These are phyloP conservation scores for Phoenicopterus ruber DNA, from an alignment of 2,113 vertebrate species.

Conservation along the genomic window DNA sequence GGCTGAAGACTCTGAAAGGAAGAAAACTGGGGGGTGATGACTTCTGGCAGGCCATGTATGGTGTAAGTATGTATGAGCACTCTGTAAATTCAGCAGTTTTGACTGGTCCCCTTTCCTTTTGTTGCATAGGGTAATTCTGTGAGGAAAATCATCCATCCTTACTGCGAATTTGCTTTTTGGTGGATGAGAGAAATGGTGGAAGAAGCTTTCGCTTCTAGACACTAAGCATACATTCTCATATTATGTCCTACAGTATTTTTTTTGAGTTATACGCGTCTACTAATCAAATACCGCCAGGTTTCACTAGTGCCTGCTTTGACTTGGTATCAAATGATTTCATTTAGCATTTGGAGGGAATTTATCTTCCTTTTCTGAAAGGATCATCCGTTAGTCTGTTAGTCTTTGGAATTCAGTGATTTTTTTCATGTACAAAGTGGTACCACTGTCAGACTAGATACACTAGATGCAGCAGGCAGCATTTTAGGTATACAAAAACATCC, in stretches of 20 bases:
- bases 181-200: neutral
- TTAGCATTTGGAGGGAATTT: neutral
- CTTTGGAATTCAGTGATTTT: neutral
- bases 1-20: neutral
- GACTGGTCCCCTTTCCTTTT: neutral
- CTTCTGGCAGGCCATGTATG: fast-evolving
- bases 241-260: neutral
- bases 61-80: neutral
- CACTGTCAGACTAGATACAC: neutral
- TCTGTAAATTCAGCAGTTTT: neutral
- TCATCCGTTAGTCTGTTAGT: neutral
- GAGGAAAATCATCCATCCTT: neutral
- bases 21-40: fast-evolving
- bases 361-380: neutral
- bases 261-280: neutral
- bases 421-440: neutral
- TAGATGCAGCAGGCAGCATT: neutral
- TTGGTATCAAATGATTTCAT: neutral
- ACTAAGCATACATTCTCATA: neutral
- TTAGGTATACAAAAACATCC: neutral
- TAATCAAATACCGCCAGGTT: neutral
- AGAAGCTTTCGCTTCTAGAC: neutral
- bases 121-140: neutral
- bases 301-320: neutral
- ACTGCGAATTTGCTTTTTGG: neutral